Evolutionary conservation across 2,797 vertebrate genomes (phyloP), one percentile per base, ranked within the genome.

Genomic region (Triplophysa bombifrons): DNA sequence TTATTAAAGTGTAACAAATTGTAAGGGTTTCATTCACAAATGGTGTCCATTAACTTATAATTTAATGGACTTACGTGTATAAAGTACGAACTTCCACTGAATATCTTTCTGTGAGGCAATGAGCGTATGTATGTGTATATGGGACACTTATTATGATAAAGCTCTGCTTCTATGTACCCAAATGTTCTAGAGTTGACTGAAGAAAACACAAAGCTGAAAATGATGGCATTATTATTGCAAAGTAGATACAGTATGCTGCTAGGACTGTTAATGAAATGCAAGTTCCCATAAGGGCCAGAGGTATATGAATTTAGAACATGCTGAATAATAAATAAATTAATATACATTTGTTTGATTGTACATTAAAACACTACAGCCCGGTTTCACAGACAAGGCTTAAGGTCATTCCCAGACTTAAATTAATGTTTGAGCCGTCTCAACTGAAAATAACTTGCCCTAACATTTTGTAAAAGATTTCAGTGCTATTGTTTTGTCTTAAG

Each of bases 191-290:
- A 67, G 30, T 55, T 64, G 22, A 65, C 53, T 9, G 38, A 8
- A 12, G 38, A 76, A 76, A 16, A 76, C 63, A 14, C 48, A 50
- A 17, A 50, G 48, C 17, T 53, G 51, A 19, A 19, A 53, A 53
- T 53, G 0, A 19, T 17, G 61, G 53, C 64, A 48, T 30, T 48
- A 76, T 30, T 68, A 51, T 58, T 68, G 64, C 74, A 68, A 22
- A 12, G 61, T 34, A 64, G 27, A 30, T 61, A 61, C 20, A 25
- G 25, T 25, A 4, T 34, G 56, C 60, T 46, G 16, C 22, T 60
- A 48, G 44, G 25, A 19, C 17, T 46, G 53, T 67, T 22, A 0
- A 8, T 56, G 25, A 34, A 76, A 76, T 61, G 58, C 6, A 56
- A 25, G 50, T 56, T 46, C 51, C 5, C 34, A 66, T 53, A 20